These are phyloP conservation scores for Drosophila buzzatii DNA, from an alignment of 2,888 invertebrate genomes.

Conservation along the genomic window DNA sequence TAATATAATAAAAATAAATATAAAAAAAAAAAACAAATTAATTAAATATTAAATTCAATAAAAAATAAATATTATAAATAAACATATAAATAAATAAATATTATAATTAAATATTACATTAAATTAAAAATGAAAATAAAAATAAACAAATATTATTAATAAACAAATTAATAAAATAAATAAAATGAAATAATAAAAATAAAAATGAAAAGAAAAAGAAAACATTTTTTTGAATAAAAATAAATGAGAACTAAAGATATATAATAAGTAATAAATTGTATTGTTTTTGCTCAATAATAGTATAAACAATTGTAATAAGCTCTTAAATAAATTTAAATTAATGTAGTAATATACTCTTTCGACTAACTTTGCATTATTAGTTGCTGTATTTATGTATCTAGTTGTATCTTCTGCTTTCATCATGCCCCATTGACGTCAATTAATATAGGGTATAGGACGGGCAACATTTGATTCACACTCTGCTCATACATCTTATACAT, in stretches of 20 bases:
- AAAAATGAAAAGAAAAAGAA: too few relatives aligned
- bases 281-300: too few relatives aligned
- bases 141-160: not conserved
- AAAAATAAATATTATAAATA: not conserved
- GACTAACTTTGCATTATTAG: too few relatives aligned
- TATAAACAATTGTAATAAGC: too few relatives aligned
- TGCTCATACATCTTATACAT: not conserved
- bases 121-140: too few relatives aligned
- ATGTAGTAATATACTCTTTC: too few relatives aligned
- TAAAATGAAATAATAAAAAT: too few relatives aligned
- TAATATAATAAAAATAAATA: not conserved
- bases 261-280: not conserved
- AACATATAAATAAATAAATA: not conserved
- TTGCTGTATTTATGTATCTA: not conserved
- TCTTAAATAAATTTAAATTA: too few relatives aligned
- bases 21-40: not conserved
- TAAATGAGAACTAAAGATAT: too few relatives aligned
- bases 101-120: not conserved
- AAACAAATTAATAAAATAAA: not conserved
- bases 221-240: not conserved
- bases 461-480: conserved; percentile 4
- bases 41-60: not conserved
- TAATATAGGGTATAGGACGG: not conserved
- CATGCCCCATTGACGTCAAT: not conserved
- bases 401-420: not conserved